Percentiles rank a stretch among this genome's conserved stretches.
Evolutionary conservation across 2,797 vertebrate species (phyloP).

Genomic region (Tympanoctomys barrerae): DNA sequence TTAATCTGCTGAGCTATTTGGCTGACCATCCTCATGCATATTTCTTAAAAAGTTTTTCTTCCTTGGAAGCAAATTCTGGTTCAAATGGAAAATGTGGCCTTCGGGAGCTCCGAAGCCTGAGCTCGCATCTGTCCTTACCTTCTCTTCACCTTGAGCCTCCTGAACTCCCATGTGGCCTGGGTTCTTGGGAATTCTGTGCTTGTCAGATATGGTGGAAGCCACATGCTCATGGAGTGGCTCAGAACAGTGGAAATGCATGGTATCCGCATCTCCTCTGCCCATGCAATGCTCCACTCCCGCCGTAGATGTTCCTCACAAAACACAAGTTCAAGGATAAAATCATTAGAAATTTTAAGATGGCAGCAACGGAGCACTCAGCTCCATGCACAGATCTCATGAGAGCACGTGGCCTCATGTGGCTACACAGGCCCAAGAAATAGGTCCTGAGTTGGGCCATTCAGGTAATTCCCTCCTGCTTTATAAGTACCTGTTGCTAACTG

Average conservation of each 20-base stretch:
- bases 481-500: not conserved
- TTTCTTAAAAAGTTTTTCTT: not conserved
- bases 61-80: not conserved
- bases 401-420: not conserved
- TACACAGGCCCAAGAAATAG: too few relatives aligned
- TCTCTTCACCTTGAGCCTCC: not conserved
- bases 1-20: too few relatives aligned
- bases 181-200: not conserved
- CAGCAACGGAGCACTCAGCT: not conserved
- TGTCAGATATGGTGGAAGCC: fast-evolving
- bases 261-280: not conserved
- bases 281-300: fast-evolving
- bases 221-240: fast-evolving
- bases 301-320: not conserved
- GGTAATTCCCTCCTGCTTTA: not conserved
- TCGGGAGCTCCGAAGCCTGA: too few relatives aligned
- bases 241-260: fast-evolving
- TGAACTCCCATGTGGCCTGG: fast-evolving
- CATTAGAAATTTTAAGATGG: not conserved
- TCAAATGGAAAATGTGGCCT: not conserved
- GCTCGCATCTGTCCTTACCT: not conserved
- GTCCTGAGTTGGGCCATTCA: not conserved
- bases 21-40: fast-evolving
- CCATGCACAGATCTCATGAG: not conserved
- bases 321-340: not conserved